phyloP scores from a whole-genome alignment of 2,113 vertebrate species.

The Grus americana region DNA sequence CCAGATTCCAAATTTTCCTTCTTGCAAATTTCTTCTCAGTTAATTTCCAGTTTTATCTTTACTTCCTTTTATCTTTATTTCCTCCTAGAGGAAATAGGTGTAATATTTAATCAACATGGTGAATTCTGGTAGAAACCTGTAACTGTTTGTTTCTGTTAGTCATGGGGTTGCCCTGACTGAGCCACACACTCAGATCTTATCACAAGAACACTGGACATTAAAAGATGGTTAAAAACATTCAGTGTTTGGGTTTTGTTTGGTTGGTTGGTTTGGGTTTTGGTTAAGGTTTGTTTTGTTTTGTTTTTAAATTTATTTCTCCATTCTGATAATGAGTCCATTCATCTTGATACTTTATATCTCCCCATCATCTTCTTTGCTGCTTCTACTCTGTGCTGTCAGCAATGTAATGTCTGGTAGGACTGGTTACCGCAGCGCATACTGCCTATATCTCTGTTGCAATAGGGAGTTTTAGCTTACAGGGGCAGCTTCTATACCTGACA shows the following conservation, averaged over 20 bases:
- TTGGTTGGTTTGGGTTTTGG: too few relatives aligned
- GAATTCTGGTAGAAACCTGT: neutral
- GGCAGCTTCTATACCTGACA: neutral
- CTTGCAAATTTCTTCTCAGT: neutral
- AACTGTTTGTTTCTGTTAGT: neutral
- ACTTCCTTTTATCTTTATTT: neutral
- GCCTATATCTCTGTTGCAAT: neutral
- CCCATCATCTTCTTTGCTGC: neutral
- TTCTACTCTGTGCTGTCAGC: neutral
- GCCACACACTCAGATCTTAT: neutral
- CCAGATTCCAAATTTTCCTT: neutral
- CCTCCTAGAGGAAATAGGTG: neutral
- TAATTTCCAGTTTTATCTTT: neutral
- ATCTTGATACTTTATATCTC: neutral
- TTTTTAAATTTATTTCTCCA: neutral
- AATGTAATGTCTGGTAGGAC: neutral
- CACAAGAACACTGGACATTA: neutral
- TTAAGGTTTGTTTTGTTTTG: neutral
- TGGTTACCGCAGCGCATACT: neutral
- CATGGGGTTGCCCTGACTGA: neutral
- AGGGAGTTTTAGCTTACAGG: neutral
- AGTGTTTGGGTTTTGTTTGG: too few relatives aligned
- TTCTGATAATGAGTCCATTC: neutral
- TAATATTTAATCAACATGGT: neutral
- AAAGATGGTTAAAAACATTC: neutral